A percentile compares a stretch with the other conserved stretches of the same genome.
These are phyloP conservation scores for Lycopodina hypogea DNA, from an alignment of 37 sponge, comb jelly and placozoan species.

Conservation along the genomic window DNA sequence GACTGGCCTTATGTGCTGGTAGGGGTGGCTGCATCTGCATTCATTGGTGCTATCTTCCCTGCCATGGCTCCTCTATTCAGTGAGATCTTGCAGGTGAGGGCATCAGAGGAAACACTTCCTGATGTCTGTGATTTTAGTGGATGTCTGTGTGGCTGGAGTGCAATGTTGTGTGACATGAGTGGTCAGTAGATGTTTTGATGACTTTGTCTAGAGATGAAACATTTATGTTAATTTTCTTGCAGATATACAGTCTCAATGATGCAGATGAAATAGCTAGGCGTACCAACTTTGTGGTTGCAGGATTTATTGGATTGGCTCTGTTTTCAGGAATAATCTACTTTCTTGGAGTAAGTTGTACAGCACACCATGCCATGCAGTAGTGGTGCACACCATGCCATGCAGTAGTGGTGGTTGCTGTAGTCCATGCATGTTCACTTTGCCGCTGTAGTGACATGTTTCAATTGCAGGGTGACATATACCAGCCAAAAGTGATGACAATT, in stretches of 20 bases:
- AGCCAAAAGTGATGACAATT: too few species aligned
- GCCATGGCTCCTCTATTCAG: slow-evolving; percentile 68
- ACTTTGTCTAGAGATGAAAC: not conserved
- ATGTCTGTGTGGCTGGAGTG: too few species aligned
- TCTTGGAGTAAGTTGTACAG: slow-evolving; percentile 34
- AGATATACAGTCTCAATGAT: slow-evolving; percentile 51
- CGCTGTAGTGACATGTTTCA: too few species aligned
- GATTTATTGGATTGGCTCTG: slow-evolving; percentile 45
- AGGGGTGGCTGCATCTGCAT: slow-evolving; percentile 50
- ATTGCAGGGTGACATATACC: too few species aligned
- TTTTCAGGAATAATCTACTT: slow-evolving; percentile 28
- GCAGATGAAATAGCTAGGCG: slow-evolving; percentile 19
- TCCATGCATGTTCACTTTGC: not conserved
- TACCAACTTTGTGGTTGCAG: not conserved
- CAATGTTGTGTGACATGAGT: not conserved
- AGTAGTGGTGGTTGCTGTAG: too few species aligned
- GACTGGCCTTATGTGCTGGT: slow-evolving; percentile 72
- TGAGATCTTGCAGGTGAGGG: slow-evolving; percentile 48
- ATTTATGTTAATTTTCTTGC: not conserved
- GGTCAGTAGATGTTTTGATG: not conserved
- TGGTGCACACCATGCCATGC: too few species aligned
- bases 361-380: too few species aligned
- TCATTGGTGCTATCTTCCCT: slow-evolving; percentile 66
- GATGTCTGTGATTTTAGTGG: too few species aligned
- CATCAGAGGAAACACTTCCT: too few species aligned